Percentiles rank a stretch among this genome's conserved stretches.
phyloP scores from a whole-genome alignment of 2,888 invertebrate genomes.

The Cheiracanthium punctorium region DNA sequence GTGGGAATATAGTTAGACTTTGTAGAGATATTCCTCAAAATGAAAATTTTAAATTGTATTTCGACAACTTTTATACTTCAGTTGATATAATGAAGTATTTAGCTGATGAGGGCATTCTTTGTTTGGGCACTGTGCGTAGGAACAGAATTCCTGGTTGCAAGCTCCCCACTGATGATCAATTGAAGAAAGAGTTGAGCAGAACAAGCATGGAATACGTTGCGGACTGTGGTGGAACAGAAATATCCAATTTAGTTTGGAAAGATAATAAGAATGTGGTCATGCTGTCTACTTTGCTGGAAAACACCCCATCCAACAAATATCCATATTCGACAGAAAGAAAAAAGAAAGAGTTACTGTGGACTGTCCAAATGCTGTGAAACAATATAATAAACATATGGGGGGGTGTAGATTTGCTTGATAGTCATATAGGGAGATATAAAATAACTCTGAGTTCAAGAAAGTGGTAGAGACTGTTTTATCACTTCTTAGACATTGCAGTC shows the following conservation, averaged over 20 bases:
- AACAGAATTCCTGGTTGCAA: not conserved
- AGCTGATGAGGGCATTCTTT: not conserved
- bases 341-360: not conserved
- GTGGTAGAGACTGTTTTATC: not conserved
- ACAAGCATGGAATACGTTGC: not conserved
- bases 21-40: slow-evolving; percentile 75
- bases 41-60: slow-evolving; percentile 1
- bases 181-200: no score
- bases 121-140: not conserved
- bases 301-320: not conserved
- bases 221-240: not conserved
- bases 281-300: not conserved
- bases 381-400: not conserved
- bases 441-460: not conserved
- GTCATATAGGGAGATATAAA: no score
- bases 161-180: no score
- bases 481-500: not conserved
- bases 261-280: not conserved
- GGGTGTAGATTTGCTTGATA: no score
- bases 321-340: not conserved
- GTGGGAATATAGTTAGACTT: slow-evolving; percentile 2
- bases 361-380: not conserved
- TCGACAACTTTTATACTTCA: slow-evolving; percentile 9
- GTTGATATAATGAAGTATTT: not conserved
- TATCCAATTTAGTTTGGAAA: not conserved